Evolutionary conservation across 2,797 vertebrate species (phyloP).

Genomic region (Brotula barbata): DNA sequence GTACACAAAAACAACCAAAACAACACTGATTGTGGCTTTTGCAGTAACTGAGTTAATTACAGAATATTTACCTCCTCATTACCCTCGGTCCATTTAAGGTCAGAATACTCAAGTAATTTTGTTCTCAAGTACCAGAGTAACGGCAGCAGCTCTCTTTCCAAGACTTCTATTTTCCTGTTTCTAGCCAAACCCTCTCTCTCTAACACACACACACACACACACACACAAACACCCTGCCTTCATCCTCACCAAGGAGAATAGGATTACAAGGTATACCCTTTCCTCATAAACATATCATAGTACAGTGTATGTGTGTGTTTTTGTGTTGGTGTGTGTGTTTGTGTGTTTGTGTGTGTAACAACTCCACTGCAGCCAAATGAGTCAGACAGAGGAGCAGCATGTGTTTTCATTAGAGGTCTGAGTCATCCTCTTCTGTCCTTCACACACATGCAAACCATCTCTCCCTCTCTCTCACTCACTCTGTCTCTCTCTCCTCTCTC

Average conservation of each 20-base stretch:
- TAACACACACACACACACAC: too few relatives aligned
- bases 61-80: too few relatives aligned
- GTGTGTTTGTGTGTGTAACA: constrained; percentile 25
- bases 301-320: constrained; percentile 12
- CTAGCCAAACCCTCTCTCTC: constrained; percentile 70
- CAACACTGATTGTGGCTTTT: too few relatives aligned
- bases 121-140: too few relatives aligned
- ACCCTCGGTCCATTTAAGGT: too few relatives aligned
- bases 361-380: constrained; percentile 80
- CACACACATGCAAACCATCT: constrained; percentile 11
- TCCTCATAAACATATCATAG: too few relatives aligned
- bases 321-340: constrained; percentile 2
- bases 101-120: too few relatives aligned
- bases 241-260: constrained; percentile 54
- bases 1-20: too few relatives aligned
- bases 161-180: too few relatives aligned
- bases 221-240: constrained; percentile 20
- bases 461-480: constrained; percentile 5
- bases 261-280: constrained; percentile 52
- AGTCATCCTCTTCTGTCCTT: constrained; percentile 44
- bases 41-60: too few relatives aligned
- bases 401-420: constrained; percentile 48
- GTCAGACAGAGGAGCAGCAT: constrained; percentile 56
- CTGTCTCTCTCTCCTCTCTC: too few relatives aligned
- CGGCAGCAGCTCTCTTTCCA: too few relatives aligned